Base-by-base conservation (phyloP, 1,140 invertebrate genomes). In the Homalodisca vitripennis region DNA sequence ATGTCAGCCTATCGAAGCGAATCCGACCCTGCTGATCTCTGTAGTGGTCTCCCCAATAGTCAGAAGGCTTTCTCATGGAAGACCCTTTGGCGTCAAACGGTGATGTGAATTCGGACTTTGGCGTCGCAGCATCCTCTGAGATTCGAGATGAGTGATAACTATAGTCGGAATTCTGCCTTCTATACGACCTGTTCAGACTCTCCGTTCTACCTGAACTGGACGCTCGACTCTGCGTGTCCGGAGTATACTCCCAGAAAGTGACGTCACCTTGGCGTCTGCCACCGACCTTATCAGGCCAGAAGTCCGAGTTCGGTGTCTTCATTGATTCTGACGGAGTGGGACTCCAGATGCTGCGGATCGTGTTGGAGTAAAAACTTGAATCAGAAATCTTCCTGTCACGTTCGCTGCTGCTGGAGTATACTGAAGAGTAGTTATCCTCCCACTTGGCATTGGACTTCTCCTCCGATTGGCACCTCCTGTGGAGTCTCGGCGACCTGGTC, bases 1-100 rank as follows among this genome's bases (percentile, higher is more conserved):
- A 46, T 1, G 32, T 41, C 17, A 27, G 3, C 2, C 32, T 17
- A 20, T 34, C 30, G 14, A 26, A 24, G 6, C 55, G 55, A 10
- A 6, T 60, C 10, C 55, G 22, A 10, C 10, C 14, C 10, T 12
- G 22, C 22, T 60, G 22, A 27, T 64, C 30, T 64, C 24, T 64
- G 17, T 20, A 64, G 12, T 32, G 14, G 17, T 66, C 41, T 41
- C 27, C 32, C 63, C 63, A 66, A 66, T 47, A 66, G 26, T 66
- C 63, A 1, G 63, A 66, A 17, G 63, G 34, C 47, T 66, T 66
- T 29, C 47, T 66, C 32, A 66, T 27, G 13, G 26, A 46, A 10
- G 14, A 31, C 2, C 20, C 29, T 12, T 64, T 17, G 20, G 22
- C 17, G 10, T 46, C 41, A 22, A 66, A 47, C 1, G 32, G 32